Percentiles rank a stretch among this genome's conserved stretches.
Conservation (phyloP, 2,888 invertebrate species). For the Leucophenga montana region DNA sequence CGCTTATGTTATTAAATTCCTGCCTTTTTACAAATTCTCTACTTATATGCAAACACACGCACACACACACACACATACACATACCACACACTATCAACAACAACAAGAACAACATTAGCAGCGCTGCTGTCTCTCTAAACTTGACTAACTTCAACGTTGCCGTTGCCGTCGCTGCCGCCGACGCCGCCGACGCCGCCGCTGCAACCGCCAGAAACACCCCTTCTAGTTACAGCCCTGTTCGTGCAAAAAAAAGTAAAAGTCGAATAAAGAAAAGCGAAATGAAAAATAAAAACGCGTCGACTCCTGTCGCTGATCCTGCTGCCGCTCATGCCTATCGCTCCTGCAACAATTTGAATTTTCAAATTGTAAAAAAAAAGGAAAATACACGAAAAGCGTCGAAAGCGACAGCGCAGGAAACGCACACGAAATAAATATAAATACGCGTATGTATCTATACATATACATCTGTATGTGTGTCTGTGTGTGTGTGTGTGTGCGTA, state of each 20-base stretch:
- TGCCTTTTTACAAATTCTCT: slow-evolving; percentile 32
- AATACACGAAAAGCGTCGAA: slow-evolving; percentile 11
- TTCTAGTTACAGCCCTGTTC: slow-evolving; percentile 23
- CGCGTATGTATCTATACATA: neutral
- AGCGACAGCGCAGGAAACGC: slow-evolving; percentile 11
- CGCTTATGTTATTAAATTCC: slow-evolving; percentile 32
- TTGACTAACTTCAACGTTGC: neutral
- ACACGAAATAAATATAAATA: slow-evolving; percentile 23
- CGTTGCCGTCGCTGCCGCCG: too few relatives aligned
- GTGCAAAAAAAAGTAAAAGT: neutral
- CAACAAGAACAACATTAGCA: neutral
- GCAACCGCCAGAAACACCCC: too few relatives aligned
- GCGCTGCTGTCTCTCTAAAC: neutral
- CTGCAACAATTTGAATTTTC: slow-evolving; percentile 13
- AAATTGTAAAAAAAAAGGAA: slow-evolving; percentile 2
- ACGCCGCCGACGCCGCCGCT: too few relatives aligned
- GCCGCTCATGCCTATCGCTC: neutral
- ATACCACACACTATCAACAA: slow-evolving; percentile 26
- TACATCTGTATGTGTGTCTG: neutral
- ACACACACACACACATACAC: neutral
- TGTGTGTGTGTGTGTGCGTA: slow-evolving; percentile 24
- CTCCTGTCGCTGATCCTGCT: neutral
- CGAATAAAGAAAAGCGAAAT: neutral
- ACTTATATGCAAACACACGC: slow-evolving; percentile 37
- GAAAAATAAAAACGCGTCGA: slow-evolving; percentile 1